Percentiles rank a stretch among this genome's conserved stretches.
Conservation (phyloP, 2,113 vertebrate genomes). For the Thamnaconus septentrionalis region DNA sequence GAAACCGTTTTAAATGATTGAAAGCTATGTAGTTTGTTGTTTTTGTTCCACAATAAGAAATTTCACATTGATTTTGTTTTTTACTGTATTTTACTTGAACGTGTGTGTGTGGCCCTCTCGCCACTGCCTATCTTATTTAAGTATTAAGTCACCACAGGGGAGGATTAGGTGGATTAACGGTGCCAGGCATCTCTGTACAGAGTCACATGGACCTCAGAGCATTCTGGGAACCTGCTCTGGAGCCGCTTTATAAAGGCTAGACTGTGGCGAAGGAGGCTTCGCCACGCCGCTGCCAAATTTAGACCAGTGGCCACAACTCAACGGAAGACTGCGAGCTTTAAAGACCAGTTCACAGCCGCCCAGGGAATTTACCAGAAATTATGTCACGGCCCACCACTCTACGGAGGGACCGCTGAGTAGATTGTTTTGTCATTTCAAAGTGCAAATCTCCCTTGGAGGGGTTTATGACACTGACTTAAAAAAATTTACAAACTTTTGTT, state of each 20-base stretch:
- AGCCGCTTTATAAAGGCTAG: conserved; percentile 36
- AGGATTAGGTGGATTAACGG: conserved; percentile 69
- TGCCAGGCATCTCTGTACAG: conserved; percentile 59
- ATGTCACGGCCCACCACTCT: too few relatives aligned
- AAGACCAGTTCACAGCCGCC: conserved; percentile 18
- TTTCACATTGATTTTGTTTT: too few relatives aligned
- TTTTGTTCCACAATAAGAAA: conserved; percentile 24
- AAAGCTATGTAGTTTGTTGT: background rate
- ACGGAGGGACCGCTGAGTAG: background rate
- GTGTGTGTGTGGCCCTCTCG: conserved; percentile 33
- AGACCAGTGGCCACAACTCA: conserved; percentile 38
- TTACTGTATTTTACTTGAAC: background rate
- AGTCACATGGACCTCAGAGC: conserved; percentile 67
- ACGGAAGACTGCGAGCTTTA: conserved; percentile 5
- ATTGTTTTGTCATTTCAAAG: conserved; percentile 11
- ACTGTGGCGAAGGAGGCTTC: conserved; percentile 23
- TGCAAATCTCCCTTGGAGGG: conserved; percentile 14
- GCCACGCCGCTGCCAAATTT: conserved; percentile 45
- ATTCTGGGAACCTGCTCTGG: conserved; percentile 60
- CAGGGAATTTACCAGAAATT: conserved; percentile 8
- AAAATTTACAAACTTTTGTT: background rate
- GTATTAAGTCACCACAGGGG: conserved; percentile 58
- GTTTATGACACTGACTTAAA: conserved; percentile 10
- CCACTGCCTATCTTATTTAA: conserved; percentile 46
- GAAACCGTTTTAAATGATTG: background rate